Percentiles rank a stretch among this genome's conserved stretches.
Evolutionary conservation across 2,797 vertebrate genomes (phyloP).

Genomic region (Danionella dracula): DNA sequence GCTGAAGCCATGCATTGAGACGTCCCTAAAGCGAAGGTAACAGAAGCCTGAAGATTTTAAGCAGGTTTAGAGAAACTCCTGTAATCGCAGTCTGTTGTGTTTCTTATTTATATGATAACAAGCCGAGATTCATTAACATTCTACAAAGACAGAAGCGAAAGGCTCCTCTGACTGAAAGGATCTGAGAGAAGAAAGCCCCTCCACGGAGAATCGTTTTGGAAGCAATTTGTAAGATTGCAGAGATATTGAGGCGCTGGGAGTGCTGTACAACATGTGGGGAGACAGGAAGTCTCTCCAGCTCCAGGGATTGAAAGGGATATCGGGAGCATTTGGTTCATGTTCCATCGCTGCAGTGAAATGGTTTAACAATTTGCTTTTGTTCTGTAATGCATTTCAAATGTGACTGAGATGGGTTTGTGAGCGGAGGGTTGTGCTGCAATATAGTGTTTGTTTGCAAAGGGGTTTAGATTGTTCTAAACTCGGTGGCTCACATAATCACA

Average conservation of each 20-base stretch:
- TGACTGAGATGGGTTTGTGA: not conserved
- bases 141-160: slow-evolving; percentile 40
- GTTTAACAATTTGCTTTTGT: not conserved
- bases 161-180: slow-evolving; percentile 53
- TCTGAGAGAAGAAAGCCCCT: slow-evolving; percentile 50
- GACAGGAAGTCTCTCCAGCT: slow-evolving; percentile 15
- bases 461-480: not conserved
- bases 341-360: slow-evolving; percentile 5
- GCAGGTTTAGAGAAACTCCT: slow-evolving; percentile 42
- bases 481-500: not conserved
- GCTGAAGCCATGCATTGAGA: not conserved
- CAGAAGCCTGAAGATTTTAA: not conserved
- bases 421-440: not conserved
- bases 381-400: not conserved
- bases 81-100: slow-evolving; percentile 17
- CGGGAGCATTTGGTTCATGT: slow-evolving; percentile 8
- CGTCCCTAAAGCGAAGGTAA: not conserved
- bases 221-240: slow-evolving; percentile 51
- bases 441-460: not conserved
- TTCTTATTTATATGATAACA: slow-evolving; percentile 65
- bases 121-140: slow-evolving; percentile 55
- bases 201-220: slow-evolving; percentile 54
- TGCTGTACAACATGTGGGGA: slow-evolving; percentile 28
- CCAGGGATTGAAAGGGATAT: not conserved
- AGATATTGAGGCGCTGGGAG: slow-evolving; percentile 13